phyloP scores from a whole-genome alignment of 2,888 invertebrate species.

The Aleiodes testaceus region DNA sequence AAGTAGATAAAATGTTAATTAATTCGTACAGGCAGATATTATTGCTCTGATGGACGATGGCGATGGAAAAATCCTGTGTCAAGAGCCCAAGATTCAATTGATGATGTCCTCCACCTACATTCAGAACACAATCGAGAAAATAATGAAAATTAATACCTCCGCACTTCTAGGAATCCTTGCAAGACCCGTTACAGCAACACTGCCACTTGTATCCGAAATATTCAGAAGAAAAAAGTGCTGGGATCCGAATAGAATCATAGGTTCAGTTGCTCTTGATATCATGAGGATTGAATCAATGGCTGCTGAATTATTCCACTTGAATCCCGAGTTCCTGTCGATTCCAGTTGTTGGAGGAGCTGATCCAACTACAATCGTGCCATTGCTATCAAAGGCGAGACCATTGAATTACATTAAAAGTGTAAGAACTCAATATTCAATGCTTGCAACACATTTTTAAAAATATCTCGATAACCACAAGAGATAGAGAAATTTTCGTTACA shows the following conservation, averaged over 20 bases:
- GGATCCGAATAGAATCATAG: slow-evolving; percentile 64
- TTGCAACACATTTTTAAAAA: no score
- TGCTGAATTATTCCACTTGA: slow-evolving; percentile 60
- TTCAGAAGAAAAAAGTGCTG: slow-evolving; percentile 57
- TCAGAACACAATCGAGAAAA: slow-evolving; percentile 56
- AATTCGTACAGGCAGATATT: slow-evolving; percentile 59
- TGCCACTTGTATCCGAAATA: slow-evolving; percentile 64
- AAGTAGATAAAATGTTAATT: not conserved
- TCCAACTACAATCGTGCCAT: slow-evolving; percentile 60
- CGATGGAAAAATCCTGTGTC: slow-evolving; percentile 42
- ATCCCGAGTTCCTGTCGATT: slow-evolving; percentile 61
- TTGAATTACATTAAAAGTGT: slow-evolving; percentile 56
- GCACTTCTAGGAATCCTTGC: slow-evolving; percentile 64
- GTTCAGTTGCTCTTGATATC: slow-evolving; percentile 60
- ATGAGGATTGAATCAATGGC: slow-evolving; percentile 63
- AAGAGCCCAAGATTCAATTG: slow-evolving; percentile 54
- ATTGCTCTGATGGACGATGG: slow-evolving; percentile 66
- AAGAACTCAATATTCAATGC: slow-evolving; percentile 26
- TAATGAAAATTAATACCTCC: slow-evolving; percentile 57
- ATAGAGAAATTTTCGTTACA: no score
- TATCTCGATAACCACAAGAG: no score
- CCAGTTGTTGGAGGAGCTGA: slow-evolving; percentile 67
- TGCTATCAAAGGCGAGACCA: slow-evolving; percentile 61
- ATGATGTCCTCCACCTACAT: slow-evolving; percentile 56
- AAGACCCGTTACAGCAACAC: slow-evolving; percentile 63